phyloP scores from a whole-genome alignment of 1,140 invertebrate genomes.

The Heliconius eleuchia region DNA sequence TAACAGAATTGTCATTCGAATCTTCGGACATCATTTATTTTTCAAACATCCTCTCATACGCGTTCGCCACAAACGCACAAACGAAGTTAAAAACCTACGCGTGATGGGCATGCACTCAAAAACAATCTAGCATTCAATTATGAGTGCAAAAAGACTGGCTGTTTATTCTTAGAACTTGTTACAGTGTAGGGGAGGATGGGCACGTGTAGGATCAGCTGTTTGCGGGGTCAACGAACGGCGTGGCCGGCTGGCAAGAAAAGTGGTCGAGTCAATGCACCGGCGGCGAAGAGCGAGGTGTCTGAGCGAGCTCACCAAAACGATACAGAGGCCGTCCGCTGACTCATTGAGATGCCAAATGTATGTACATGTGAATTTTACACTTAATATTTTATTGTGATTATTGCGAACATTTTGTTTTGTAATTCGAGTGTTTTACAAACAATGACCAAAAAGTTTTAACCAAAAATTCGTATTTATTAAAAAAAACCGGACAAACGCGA shows the following conservation, averaged over 20 bases:
- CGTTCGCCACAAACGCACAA: background rate
- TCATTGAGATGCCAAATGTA: slow-evolving; percentile 16
- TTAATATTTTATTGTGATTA: background rate
- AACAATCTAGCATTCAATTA: slow-evolving; percentile 42
- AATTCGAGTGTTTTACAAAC: background rate
- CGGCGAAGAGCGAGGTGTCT: slow-evolving; percentile 37
- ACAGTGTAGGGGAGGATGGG: slow-evolving; percentile 34
- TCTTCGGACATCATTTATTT: background rate
- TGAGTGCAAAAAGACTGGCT: slow-evolving; percentile 43
- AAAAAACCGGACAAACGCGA: too few relatives aligned
- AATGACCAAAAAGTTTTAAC: too few relatives aligned
- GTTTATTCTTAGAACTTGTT: slow-evolving; percentile 48
- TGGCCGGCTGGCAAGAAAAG: slow-evolving; percentile 53
- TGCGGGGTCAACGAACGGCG: slow-evolving; percentile 51
- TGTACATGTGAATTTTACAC: background rate
- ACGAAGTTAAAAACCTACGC: background rate
- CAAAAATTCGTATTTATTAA: too few relatives aligned
- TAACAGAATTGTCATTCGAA: too few relatives aligned
- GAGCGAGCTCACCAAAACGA: slow-evolving; percentile 43
- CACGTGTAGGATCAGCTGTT: slow-evolving; percentile 68
- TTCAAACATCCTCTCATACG: background rate
- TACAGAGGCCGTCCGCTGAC: slow-evolving; percentile 11
- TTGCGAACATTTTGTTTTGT: background rate
- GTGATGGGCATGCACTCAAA: slow-evolving; percentile 19
- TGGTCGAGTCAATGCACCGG: slow-evolving; percentile 55